Evolutionary conservation across 30 jellyfish, hydroid and myxozoan species (phyloP).

Genomic region (Rhopilema esculentum): DNA sequence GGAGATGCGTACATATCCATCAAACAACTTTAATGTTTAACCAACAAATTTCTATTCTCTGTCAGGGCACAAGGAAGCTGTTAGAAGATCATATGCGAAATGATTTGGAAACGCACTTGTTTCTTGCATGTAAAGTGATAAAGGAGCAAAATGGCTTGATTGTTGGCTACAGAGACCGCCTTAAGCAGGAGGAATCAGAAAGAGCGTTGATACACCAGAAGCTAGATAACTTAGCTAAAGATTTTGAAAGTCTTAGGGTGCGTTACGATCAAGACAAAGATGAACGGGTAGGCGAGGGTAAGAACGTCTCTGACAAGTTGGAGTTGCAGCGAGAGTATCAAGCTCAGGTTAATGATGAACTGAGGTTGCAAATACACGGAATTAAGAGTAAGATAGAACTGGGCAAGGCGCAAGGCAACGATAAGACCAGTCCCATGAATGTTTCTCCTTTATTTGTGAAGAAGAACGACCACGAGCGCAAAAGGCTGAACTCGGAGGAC

Average conservation of each 20-base stretch:
- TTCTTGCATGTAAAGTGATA: conserved; percentile 77
- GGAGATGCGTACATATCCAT: background rate
- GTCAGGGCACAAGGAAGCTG: conserved; percentile 68
- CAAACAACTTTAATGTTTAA: conserved; percentile 5
- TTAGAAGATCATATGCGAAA: conserved; percentile 82
- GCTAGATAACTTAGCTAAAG: conserved; percentile 71
- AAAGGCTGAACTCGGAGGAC: conserved; percentile 59
- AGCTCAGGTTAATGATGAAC: conserved; percentile 91
- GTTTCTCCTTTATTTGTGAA: conserved; percentile 58
- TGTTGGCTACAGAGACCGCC: conserved; percentile 71
- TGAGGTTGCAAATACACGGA: conserved; percentile 90
- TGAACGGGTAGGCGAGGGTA: conserved; percentile 74
- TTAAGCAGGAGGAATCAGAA: conserved; percentile 72
- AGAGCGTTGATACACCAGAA: conserved; percentile 60
- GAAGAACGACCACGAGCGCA: conserved; percentile 57
- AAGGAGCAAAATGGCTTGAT: conserved; percentile 80
- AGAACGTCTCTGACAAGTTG: conserved; percentile 59
- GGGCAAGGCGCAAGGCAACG: conserved; percentile 30
- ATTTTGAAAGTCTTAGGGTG: conserved; percentile 65
- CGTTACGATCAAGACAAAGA: conserved; percentile 70
- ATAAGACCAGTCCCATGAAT: conserved; percentile 61
- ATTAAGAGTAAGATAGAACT: conserved; percentile 66
- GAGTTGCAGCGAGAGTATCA: conserved; percentile 88
- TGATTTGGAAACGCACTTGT: conserved; percentile 79
- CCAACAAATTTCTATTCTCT: too few relatives aligned